Evolutionary conservation across 2,113 vertebrate species (phyloP), one percentile per base, ranked within the genome.

Genomic region (Paraplagusia blochii): DNA sequence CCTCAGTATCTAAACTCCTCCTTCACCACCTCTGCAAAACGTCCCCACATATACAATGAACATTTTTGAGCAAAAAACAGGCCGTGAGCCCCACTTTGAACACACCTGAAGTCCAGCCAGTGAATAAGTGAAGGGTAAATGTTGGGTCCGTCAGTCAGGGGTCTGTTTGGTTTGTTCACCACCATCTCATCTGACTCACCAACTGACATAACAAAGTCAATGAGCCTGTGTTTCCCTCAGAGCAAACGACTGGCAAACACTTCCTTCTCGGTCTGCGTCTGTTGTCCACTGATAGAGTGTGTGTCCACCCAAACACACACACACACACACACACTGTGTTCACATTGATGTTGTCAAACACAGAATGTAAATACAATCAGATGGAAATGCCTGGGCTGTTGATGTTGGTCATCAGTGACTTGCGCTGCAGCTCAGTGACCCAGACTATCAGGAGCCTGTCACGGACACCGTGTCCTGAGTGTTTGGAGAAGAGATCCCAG

Each of bases 251-350:
- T 88, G 69, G 76, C 47, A 2, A 29, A 50, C 0, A 29, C 67
- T 88, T 86, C 86, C 86, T 88, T 81, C 77, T 80, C 12, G n/a
- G 46, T 34, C 63, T 0, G 38, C 4, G 40, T 39, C 77, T 84
- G 84, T 48, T 44, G 64, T 38, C 60, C 7, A 14, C 78, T 71
- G 86, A 88, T 85, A 85, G 70, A 19, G n/a, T 11, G 1, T 8
- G 1, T 44, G 61, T 58, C 71, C 78, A 66, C 70, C 83, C 69
- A 78, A 52, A 68, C 58, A 22, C 49, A 61, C 43, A 1, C 60
- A 46, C 39, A 13, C 9, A 13, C 9, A 11, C 48, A 34, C 22
- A 17, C 36, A 11, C 9, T 5, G 2, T 40, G 22, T 29, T 29
- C 22, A 29, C 22, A 29, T 63, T 51, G n/a, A 43, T 53, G 40